Base-by-base conservation (phyloP, 1,140 invertebrate genomes). In the Diprion similis region DNA sequence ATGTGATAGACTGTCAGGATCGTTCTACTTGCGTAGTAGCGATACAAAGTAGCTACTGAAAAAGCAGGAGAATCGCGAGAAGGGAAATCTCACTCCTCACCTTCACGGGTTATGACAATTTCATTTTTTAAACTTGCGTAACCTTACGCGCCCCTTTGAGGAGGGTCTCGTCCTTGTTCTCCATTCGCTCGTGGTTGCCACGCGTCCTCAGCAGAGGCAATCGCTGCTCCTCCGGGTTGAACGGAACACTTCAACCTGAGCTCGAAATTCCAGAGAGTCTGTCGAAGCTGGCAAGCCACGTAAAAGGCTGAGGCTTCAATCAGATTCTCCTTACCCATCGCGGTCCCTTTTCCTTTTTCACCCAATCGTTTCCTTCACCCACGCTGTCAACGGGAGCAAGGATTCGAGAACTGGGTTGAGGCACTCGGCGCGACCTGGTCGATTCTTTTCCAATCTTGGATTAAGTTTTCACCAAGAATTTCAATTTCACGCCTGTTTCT, bases 401-500 rank as follows among this genome's bases (percentile, higher is more conserved):
- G 51, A 59, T 13, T 17, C 51, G 11, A 17, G 51, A 17, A 17
- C 51, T 59, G 51, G 51, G 51, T 4, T 59, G 51, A 59, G 9
- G 6, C 3, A 59, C 51, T 59, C 51, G 51, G 9, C n/a, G 51
- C 51, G 51, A 59, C 51, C 9, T 9, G 51, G 51, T 59, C 51
- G 51, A 59, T 59, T 59, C 51, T 59, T 59, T 59, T 59, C 11
- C 6, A 59, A 15, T 59, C 51, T 6, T 37, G 51, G n/a, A 59
- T 59, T 4, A 59, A 59, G 51, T 59, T 59, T 17, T 17, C n/a
- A 13, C n/a, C 51, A 59, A 59, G 51, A 59, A 59, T 59, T 59
- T 59, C 51, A 59, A 59, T 59, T 59, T 59, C 51, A 59, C 51
- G 51, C 51, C n/a, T 59, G 51, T 59, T 59, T 59, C 51, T 59